Base-by-base conservation (phyloP, 2,113 vertebrate genomes). In the Carlito syrichta region DNA sequence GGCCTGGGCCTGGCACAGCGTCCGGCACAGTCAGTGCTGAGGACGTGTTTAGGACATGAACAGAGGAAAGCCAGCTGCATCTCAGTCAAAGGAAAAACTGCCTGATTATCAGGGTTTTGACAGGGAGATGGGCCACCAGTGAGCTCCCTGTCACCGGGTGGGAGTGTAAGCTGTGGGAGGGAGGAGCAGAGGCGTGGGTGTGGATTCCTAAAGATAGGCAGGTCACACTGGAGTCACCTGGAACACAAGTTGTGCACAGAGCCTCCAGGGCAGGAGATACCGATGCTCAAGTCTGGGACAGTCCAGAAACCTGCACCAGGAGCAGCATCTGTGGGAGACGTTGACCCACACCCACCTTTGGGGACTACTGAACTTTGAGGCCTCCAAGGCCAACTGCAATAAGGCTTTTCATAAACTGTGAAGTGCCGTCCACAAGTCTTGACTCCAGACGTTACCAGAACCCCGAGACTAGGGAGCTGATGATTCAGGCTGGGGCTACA, bases 401-500 rank as follows among this genome's bases (percentile, higher is more conserved):
- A 17, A 68, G 48, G 38, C 43, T 85, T 95, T 92, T 81, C 17
- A 9, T 30, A 38, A 56, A 92, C 30, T 50, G 69, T 86, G 68
- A 91, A 32, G 56, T 63, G 14, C 35, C 11, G 23, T 84, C 56
- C 30, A 14, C 22, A 50, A 71, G 66, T 87, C 78, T 73, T 83
- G 69, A 43, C 52, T 90, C 76, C 58, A 35, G 89, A 60, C 77
- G 52, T 48, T 86, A 38, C 68, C 74, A 12, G 4, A 48, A 62
- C 40, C 58, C 62, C 5, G 1, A 86, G 78, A 38, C n/a, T 13
- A 35, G 54, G 63, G 25, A 66, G 71, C 23, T 48, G 52, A 66
- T 71, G 73, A 27, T 79, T 81, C 85, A 50, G 22, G 35, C 56
- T 23, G 35, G 32, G 45, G 45, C 60, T 99, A 99, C 98, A 99